phyloP scores from a whole-genome alignment of 2,888 invertebrate species.

The Synergus gifuensis region DNA sequence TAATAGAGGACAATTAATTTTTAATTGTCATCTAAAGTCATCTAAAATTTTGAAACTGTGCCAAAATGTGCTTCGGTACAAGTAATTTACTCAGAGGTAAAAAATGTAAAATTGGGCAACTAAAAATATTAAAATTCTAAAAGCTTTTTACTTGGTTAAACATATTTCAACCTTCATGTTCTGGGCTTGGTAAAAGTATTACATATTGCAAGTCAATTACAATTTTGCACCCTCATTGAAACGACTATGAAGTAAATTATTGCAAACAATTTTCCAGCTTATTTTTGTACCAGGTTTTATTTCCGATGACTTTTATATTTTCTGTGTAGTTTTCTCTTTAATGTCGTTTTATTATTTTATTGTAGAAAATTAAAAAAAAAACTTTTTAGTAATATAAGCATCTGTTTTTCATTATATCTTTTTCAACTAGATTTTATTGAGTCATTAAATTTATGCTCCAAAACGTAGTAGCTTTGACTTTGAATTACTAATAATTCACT shows the following conservation, averaged over 20 bases:
- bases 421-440: neutral
- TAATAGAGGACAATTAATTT: no score
- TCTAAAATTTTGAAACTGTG: no score
- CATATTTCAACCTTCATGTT: slow-evolving; percentile 24
- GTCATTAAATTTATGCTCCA: neutral
- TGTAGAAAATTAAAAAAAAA: no score
- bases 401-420: no score
- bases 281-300: neutral
- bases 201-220: slow-evolving; percentile 9
- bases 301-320: neutral
- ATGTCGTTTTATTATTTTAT: no score
- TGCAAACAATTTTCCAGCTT: neutral
- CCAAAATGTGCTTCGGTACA: no score
- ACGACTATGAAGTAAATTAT: slow-evolving; percentile 27
- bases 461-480: slow-evolving; percentile 19
- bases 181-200: slow-evolving; percentile 19
- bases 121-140: neutral
- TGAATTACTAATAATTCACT: slow-evolving; percentile 14
- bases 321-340: no score
- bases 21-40: no score
- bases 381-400: no score
- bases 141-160: neutral
- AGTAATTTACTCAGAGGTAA: neutral
- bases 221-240: slow-evolving; percentile 29
- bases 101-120: neutral